Conservation (phyloP, 2,888 invertebrate species). For the Saturnia japonica region DNA sequence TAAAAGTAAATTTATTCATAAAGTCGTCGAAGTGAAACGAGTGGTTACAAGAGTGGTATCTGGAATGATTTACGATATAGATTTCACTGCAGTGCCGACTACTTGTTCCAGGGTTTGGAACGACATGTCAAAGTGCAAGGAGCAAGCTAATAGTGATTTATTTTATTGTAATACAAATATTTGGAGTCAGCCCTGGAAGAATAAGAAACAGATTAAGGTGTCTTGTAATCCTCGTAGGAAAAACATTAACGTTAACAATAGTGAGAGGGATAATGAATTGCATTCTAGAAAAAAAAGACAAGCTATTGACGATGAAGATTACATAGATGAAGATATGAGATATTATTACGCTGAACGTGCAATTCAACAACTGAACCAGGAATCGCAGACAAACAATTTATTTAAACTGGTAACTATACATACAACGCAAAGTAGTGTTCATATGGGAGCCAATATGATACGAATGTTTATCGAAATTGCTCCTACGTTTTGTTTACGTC, state of each 20-base stretch:
- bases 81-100: slow-evolving; percentile 46
- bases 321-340: slow-evolving; percentile 58
- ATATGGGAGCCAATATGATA: slow-evolving; percentile 53
- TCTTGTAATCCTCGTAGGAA: slow-evolving; percentile 44
- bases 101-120: slow-evolving; percentile 33
- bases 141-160: slow-evolving; percentile 28
- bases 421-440: slow-evolving; percentile 45
- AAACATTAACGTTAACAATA: slow-evolving; percentile 42
- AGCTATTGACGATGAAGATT: slow-evolving; percentile 45
- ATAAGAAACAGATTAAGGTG: slow-evolving; percentile 55
- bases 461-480: slow-evolving; percentile 66
- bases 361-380: slow-evolving; percentile 51
- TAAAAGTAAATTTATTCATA: slow-evolving; percentile 33
- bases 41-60: slow-evolving; percentile 46
- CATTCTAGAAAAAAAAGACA: slow-evolving; percentile 42
- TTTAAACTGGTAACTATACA: slow-evolving; percentile 61
- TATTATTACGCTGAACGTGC: slow-evolving; percentile 62
- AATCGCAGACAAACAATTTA: slow-evolving; percentile 52
- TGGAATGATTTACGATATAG: slow-evolving; percentile 50
- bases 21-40: slow-evolving; percentile 46
- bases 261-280: slow-evolving; percentile 32
- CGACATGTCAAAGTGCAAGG: slow-evolving; percentile 32
- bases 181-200: slow-evolving; percentile 81
- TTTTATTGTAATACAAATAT: slow-evolving; percentile 71
- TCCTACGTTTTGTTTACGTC: slow-evolving; percentile 58